Evolutionary conservation across 2,797 vertebrate genomes (phyloP), one percentile per base, ranked within the genome.

Genomic region (Leptodactylus fallax): DNA sequence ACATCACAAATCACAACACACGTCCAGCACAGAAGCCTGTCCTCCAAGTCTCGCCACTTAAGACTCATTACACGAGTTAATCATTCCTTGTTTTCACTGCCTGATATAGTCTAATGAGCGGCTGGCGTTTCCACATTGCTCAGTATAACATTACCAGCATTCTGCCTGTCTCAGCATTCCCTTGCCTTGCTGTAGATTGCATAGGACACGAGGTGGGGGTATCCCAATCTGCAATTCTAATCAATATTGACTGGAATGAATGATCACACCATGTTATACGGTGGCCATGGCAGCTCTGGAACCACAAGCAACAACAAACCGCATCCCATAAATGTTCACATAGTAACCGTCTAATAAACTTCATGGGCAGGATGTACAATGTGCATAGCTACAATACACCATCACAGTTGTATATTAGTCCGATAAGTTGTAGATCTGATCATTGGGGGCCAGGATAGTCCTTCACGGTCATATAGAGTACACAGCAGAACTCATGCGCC

Each of bases 121-220:
- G n/a, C 23, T 76, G 63, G 53, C 19, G 17, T 12, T 45, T 17
- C 17, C 14, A 61, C 51, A 23, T 13, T n/a, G 17, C 27, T 47
- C 7, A n/a, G 27, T 16, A 14, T 2, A 23, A 23, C 25, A 61
- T n/a, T 21, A 11, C 14, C 69, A 12, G 23, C 27, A 3, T 69
- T 72, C 63, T 76, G 69, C 85, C 23, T 13, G 71, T 9, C 86
- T 78, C 80, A 81, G 79, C 79, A 87, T 74, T 81, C 21, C 78
- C 27, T 27, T 61, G 23, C 84, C 74, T 79, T 60, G 79, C 67
- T 69, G 27, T 36, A 53, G 85, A 79, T 79, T 71, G 53, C 85
- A 87, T 23, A 81, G 56, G 23, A 71, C 63, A 45, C 0, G 63
- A 14, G 56, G 79, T 56, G 47, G 12, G 69, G 27, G 47, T 72